A percentile compares a stretch with the other conserved stretches of the same genome.
phyloP scores from a whole-genome alignment of 2,888 invertebrate species.

The Eudasyphora cyanicolor region DNA sequence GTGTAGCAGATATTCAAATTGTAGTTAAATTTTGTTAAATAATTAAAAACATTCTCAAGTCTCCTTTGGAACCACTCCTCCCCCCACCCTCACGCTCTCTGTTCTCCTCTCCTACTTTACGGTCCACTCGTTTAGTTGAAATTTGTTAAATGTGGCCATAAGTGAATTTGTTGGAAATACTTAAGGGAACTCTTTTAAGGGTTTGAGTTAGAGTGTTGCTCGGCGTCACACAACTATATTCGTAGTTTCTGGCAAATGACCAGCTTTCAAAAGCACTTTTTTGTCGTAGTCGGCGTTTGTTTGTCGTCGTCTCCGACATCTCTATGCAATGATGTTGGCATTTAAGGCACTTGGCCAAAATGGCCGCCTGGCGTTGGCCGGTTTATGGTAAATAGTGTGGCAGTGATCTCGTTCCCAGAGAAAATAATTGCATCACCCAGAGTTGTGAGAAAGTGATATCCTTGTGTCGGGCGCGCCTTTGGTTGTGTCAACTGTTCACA shows the following conservation, averaged over 20 bases:
- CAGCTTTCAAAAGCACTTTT: constrained; percentile 56
- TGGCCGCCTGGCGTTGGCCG: no score
- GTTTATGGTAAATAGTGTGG: background rate
- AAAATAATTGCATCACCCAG: constrained; percentile 18
- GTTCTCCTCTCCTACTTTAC: background rate
- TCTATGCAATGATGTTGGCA: background rate
- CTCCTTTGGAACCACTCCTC: background rate
- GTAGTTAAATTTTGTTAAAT: constrained; percentile 53
- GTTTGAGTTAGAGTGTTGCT: constrained; percentile 11
- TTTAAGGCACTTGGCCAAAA: background rate
- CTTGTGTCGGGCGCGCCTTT: background rate
- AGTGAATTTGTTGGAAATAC: constrained; percentile 14
- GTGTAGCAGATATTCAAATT: constrained; percentile 43
- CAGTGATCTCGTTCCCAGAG: constrained; percentile 2
- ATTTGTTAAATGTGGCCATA: background rate
- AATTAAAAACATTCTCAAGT: constrained; percentile 41
- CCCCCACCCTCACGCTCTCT: background rate
- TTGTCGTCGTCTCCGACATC: no score
- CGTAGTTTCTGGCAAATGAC: constrained; percentile 57
- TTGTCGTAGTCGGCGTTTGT: constrained; percentile 48
- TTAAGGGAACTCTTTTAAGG: constrained; percentile 22
- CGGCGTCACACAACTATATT: background rate
- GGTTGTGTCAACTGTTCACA: constrained; percentile 9
- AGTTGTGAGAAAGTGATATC: constrained; percentile 20
- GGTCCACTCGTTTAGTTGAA: background rate